Conservation (phyloP, 1,140 invertebrate species). For the Dinothrombium tinctorium region DNA sequence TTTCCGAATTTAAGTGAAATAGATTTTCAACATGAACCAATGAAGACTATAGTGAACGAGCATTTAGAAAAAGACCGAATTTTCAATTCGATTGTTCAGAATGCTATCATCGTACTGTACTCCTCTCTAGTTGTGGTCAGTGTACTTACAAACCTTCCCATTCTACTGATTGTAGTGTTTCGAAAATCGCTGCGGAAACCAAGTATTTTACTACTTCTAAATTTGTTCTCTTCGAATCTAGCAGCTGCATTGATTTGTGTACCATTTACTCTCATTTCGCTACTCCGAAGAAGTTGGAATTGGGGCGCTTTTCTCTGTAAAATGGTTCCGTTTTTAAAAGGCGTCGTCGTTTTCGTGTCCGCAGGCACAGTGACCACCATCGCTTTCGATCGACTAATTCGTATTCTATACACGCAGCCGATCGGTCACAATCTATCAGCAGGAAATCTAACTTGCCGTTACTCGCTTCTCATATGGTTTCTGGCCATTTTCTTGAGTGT, state of each 20-base stretch:
- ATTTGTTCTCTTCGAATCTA: constrained; percentile 58
- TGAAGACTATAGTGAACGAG: too few relatives aligned
- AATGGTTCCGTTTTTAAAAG: constrained; percentile 28
- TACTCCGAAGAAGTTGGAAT: constrained; percentile 22
- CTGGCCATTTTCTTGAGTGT: constrained; percentile 26
- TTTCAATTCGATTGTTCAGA: too few relatives aligned
- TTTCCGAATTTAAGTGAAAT: too few relatives aligned
- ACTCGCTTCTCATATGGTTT: constrained; percentile 22
- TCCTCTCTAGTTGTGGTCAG: neutral
- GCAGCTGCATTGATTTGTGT: constrained; percentile 59
- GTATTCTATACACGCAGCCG: too few relatives aligned
- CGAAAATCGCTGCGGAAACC: neutral
- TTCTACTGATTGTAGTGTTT: neutral
- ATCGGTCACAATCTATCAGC: neutral
- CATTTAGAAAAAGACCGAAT: too few relatives aligned
- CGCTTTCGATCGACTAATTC: constrained; percentile 27
- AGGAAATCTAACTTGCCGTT: too few relatives aligned
- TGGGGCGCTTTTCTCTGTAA: constrained; percentile 26
- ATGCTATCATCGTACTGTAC: neutral
- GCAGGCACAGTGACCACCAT: constrained; percentile 29
- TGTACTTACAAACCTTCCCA: neutral
- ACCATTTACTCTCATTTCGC: constrained; percentile 33
- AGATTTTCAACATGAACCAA: too few relatives aligned
- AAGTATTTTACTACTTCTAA: constrained; percentile 20
- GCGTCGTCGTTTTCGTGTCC: constrained; percentile 32